phyloP scores from a whole-genome alignment of 2,888 invertebrate species.

The Drosophila pseudotalamancana region DNA sequence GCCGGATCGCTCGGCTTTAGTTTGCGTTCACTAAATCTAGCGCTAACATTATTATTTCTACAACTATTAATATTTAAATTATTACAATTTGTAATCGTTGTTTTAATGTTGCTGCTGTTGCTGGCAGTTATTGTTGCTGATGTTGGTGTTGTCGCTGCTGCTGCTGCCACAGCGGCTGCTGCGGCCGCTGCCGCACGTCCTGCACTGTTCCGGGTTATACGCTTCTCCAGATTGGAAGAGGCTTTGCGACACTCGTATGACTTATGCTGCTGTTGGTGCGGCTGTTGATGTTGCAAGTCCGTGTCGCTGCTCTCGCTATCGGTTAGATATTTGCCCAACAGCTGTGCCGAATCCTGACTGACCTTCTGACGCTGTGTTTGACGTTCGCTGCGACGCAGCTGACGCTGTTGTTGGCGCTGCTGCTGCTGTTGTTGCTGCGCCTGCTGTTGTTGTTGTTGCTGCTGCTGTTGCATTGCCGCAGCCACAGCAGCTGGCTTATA shows the following conservation, averaged over 20 bases:
- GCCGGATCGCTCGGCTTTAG: conserved; percentile 56
- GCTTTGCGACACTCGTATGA: conserved; percentile 21
- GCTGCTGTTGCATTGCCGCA: conserved; percentile 12
- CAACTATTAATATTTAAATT: conserved; percentile 76
- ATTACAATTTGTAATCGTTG: conserved; percentile 80
- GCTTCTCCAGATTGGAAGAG: conserved; percentile 49
- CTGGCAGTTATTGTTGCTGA: conserved; percentile 33
- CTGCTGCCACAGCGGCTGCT: conserved; percentile 14
- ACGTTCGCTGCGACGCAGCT: conserved; percentile 68
- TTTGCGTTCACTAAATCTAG: conserved; percentile 69
- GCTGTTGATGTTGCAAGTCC: conserved; percentile 46
- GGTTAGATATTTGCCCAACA: conserved; percentile 47
- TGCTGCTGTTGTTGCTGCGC: conserved; percentile 31
- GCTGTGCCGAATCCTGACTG: conserved; percentile 15
- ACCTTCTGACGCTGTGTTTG: conserved; percentile 57
- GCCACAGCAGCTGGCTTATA: conserved; percentile 50
- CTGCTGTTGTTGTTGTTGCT: conserved; percentile 4
- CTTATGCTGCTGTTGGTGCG: conserved; percentile 30
- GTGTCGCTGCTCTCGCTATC: conserved; percentile 68
- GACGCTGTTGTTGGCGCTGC: conserved; percentile 60
- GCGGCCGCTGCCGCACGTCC: conserved; percentile 40
- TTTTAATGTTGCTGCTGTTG: conserved; percentile 50
- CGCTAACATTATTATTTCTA: conserved; percentile 62
- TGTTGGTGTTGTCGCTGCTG: conserved; percentile 1
- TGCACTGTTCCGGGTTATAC: conserved; percentile 74